phyloP scores from a whole-genome alignment of 2,888 invertebrate genomes.

The Eilema sororculum region DNA sequence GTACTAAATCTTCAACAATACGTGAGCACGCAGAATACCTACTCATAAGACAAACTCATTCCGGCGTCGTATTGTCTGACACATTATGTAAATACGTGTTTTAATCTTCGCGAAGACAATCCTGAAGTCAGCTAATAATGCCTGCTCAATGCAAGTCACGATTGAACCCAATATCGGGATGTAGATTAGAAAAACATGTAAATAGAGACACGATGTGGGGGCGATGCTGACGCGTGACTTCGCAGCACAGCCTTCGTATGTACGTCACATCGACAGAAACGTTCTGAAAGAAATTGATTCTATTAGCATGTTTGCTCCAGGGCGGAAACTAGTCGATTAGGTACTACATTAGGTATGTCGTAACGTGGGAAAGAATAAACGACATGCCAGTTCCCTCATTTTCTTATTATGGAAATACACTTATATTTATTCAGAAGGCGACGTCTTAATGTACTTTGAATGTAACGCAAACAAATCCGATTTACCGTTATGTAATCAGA shows the following conservation, averaged over 20 bases:
- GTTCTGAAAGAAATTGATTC: constrained; percentile 43
- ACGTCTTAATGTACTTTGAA: constrained; percentile 20
- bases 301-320: constrained; percentile 43
- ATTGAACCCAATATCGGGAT: constrained; percentile 71
- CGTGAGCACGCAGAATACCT: constrained; percentile 51
- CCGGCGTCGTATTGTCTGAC: constrained; percentile 72
- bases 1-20: constrained; percentile 40
- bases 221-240: constrained; percentile 47
- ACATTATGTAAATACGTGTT: constrained; percentile 73
- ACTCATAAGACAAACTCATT: constrained; percentile 54
- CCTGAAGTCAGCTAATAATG: constrained; percentile 62
- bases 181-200: constrained; percentile 80
- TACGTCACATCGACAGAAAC: constrained; percentile 39
- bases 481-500: neutral
- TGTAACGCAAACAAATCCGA: constrained; percentile 20
- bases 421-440: constrained; percentile 27
- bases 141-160: constrained; percentile 78
- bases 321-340: constrained; percentile 26
- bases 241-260: constrained; percentile 33
- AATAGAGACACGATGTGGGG: constrained; percentile 60
- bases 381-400: constrained; percentile 35
- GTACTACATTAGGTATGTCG: constrained; percentile 18
- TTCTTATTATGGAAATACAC: constrained; percentile 47
- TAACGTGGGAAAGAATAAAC: constrained; percentile 45
- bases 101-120: constrained; percentile 69